These are phyloP conservation scores for Blomia tropicalis DNA, from an alignment of 2,888 invertebrate genomes.

Conservation along the genomic window DNA sequence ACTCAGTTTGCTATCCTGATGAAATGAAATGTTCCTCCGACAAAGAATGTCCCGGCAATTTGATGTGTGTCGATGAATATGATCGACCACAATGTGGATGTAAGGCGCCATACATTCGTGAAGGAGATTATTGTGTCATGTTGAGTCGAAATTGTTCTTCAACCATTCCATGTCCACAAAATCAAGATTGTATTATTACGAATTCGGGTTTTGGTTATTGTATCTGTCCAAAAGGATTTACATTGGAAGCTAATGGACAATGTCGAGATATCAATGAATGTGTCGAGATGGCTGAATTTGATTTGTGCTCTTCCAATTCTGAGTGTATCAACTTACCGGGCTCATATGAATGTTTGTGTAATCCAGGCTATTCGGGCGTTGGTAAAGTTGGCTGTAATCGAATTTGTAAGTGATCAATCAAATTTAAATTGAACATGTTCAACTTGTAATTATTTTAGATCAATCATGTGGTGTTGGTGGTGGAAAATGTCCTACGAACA, in stretches of 20 bases:
- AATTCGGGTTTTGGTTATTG: conserved; percentile 80
- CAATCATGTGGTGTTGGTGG: conserved; percentile 39
- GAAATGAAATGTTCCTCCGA: conserved; percentile 33
- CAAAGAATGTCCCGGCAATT: conserved; percentile 32
- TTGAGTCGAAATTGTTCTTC: conserved; percentile 31
- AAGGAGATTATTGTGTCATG: conserved; percentile 32
- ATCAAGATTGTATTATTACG: conserved; percentile 66
- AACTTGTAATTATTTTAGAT: neutral
- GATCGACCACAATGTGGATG: conserved; percentile 30
- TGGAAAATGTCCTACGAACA: conserved; percentile 64
- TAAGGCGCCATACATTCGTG: conserved; percentile 30
- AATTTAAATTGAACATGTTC: neutral
- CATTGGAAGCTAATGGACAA: conserved; percentile 28
- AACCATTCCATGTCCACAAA: conserved; percentile 61
- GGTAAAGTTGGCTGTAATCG: conserved; percentile 63
- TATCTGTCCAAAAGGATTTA: conserved; percentile 73
- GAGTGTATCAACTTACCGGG: conserved; percentile 59
- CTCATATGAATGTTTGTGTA: conserved; percentile 66
- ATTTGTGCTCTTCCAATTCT: conserved; percentile 60
- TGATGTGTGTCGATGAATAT: conserved; percentile 30
- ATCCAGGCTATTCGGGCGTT: conserved; percentile 58
- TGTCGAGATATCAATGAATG: conserved; percentile 38
- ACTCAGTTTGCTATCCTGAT: conserved; percentile 55
- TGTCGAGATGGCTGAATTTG: conserved; percentile 44
- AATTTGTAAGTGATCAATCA: conserved; percentile 45